Evolutionary conservation across 2,797 vertebrate genomes (phyloP).

Genomic region (Myotis findleyi): DNA sequence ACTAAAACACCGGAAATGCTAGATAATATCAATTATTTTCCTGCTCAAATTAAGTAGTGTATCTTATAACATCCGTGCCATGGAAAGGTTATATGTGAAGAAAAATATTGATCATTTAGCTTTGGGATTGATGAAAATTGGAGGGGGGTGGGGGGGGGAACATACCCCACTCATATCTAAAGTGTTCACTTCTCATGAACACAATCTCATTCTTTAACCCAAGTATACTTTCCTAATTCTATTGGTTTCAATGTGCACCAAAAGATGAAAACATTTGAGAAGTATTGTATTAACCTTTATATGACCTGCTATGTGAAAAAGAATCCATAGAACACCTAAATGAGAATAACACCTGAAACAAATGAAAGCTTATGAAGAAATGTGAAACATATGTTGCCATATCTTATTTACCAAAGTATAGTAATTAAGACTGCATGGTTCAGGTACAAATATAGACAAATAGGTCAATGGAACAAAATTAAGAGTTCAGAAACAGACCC

Average conservation of each 20-base stretch:
- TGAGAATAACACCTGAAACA: background rate
- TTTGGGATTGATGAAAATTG: background rate
- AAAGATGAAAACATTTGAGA: background rate
- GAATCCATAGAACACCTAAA: background rate
- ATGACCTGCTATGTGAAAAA: background rate
- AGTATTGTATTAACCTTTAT: background rate
- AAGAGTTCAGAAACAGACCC: background rate
- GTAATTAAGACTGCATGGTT: background rate
- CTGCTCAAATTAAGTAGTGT: background rate
- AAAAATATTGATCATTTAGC: background rate
- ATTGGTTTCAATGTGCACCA: background rate
- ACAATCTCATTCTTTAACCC: background rate
- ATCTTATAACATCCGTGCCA: background rate
- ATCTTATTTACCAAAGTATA: background rate
- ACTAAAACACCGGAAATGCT: background rate
- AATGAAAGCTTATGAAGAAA: background rate
- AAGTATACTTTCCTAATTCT: background rate
- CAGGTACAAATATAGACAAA: background rate
- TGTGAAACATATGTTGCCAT: too few relatives aligned
- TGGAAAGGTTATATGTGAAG: background rate
- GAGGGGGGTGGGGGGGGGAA: fast-evolving
- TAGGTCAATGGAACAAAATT: background rate
- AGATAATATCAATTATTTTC: background rate
- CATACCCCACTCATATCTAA: fast-evolving
- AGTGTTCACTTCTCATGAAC: background rate